Evolutionary conservation across 35 echinoderm and acorn worm species (phyloP).

Genomic region (Apostichopus parvimensis): DNA sequence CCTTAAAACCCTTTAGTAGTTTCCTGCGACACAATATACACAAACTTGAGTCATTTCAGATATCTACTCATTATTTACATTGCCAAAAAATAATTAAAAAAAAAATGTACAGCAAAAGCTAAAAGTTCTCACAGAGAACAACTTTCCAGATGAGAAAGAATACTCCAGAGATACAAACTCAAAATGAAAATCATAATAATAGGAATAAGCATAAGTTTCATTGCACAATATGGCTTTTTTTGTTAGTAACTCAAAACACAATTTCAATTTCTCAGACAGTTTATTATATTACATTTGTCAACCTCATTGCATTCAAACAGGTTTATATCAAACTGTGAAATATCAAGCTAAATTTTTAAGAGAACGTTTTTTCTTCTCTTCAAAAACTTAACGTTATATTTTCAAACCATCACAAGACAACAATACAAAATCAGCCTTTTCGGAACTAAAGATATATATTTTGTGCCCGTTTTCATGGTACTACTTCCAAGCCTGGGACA

Average conservation of each 20-base stretch:
- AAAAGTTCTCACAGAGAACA: not conserved
- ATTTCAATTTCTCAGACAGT: not conserved
- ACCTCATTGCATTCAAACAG: no score
- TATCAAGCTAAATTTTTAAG: no score
- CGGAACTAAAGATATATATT: no score
- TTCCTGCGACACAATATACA: not conserved
- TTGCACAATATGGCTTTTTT: not conserved
- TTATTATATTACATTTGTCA: no score
- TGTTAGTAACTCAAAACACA: not conserved
- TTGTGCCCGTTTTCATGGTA: no score
- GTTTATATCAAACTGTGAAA: no score
- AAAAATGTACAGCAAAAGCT: slow-evolving; percentile 1
- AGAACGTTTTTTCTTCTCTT: no score
- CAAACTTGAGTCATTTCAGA: not conserved
- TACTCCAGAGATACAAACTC: not conserved
- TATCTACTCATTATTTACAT: slow-evolving; percentile 17
- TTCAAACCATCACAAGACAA: no score
- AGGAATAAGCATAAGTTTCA: not conserved
- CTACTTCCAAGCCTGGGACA: no score
- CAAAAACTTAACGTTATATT: no score
- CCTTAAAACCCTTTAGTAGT: not conserved
- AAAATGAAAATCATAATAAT: not conserved
- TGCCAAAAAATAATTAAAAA: not conserved
- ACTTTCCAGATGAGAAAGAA: not conserved
- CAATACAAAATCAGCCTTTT: no score